Base-by-base conservation (phyloP, 2,888 invertebrate genomes). In the Scaptomyza tumidula region DNA sequence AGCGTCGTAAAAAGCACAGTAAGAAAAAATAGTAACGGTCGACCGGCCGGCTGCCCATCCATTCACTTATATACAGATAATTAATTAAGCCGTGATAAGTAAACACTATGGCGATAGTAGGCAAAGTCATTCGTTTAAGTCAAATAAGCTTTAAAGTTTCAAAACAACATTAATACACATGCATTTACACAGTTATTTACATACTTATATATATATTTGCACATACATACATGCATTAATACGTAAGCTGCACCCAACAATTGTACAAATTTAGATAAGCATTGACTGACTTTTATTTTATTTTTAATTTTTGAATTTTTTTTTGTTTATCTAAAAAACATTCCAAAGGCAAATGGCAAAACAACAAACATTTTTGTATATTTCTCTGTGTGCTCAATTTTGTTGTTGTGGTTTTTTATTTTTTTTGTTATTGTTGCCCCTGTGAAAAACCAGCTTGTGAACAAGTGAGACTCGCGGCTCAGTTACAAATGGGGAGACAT, bases 21-120 rank as follows among this genome's bases (percentile, higher is more conserved):
- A 55, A 41, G 41, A 46, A 77, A 46, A 77, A 50, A 43, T 54
- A 53, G 74, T 75, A 60, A 73, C 64, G 58, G 52, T 71, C 53
- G 71, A 53, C 70, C 74, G 70, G 37, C 53, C 78, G 59, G 55
- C 72, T 53, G 57, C 71, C 57, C 57, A 54, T 50, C 24, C 56
- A 50, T 56, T 65, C 55, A 56, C 55, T 76, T 66, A 57, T 19
- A 43, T 24, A 53, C 61, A 83, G 74, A 82, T 86, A 82, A 88
- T 85, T 86, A 88, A 86, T 88, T 68, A 80, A 68, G 75, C 48
- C 64, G 58, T 57, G 86, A 88, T 83, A 83, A 86, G 65, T 65
- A 57, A 60, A 46, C 13, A 24, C 52, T 45, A 68, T 64, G 19
- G 10, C 6, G 76, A 75, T 79, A 75, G 57, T 39, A 65, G 49